These are phyloP conservation scores for Eunapius fragilis DNA, from an alignment of 37 sponge, comb jelly and placozoan genomes.

Conservation along the genomic window DNA sequence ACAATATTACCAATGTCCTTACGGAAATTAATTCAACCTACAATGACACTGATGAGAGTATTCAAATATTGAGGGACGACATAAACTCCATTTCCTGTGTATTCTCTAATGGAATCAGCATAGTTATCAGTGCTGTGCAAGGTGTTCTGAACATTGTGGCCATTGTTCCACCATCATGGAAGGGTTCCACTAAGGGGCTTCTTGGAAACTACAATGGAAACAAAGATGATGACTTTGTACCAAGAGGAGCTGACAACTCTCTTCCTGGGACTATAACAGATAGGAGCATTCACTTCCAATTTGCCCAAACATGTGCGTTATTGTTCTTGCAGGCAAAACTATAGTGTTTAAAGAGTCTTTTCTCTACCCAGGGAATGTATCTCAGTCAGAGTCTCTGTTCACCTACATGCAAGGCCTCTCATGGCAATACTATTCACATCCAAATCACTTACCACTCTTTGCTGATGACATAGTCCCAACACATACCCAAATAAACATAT, in stretches of 20 bases:
- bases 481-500: neutral
- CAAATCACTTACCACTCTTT: slow-evolving; percentile 28
- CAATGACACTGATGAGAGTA: neutral
- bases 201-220: slow-evolving; percentile 55
- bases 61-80: neutral
- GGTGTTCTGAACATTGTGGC: slow-evolving; percentile 2
- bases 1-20: neutral
- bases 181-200: slow-evolving; percentile 32
- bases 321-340: too few relatives aligned
- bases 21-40: slow-evolving; percentile 13
- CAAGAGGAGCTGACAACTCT: slow-evolving; percentile 23
- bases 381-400: neutral
- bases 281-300: slow-evolving; percentile 24
- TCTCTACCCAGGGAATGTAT: neutral
- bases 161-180: neutral
- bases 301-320: slow-evolving; percentile 42
- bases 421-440: slow-evolving; percentile 21
- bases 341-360: too few relatives aligned
- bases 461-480: slow-evolving; percentile 16
- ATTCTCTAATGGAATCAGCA: slow-evolving; percentile 9
- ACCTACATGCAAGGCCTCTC: neutral
- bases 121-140: neutral
- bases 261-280: slow-evolving; percentile 17
- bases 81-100: neutral
- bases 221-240: slow-evolving; percentile 35